A percentile compares a stretch with the other conserved stretches of the same genome.
Conservation (phyloP, 2,888 invertebrate species). For the Rutpela maculata region DNA sequence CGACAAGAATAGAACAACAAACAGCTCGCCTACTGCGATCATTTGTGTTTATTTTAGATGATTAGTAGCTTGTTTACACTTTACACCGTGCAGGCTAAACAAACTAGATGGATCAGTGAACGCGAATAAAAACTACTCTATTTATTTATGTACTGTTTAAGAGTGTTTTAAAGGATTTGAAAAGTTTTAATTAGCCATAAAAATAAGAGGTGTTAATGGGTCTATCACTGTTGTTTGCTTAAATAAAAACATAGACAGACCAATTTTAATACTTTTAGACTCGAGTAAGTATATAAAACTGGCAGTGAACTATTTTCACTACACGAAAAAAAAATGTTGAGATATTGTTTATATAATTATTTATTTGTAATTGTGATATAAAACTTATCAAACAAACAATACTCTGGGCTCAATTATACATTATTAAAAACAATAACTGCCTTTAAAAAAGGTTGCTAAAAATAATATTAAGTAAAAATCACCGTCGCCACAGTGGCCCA, state of each 20-base stretch:
- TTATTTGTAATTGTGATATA: no score
- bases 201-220: neutral
- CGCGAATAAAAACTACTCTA: neutral
- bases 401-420: no score
- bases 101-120: neutral
- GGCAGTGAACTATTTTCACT: no score
- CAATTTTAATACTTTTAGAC: neutral
- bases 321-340: no score
- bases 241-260: neutral
- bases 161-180: neutral
- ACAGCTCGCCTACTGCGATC: neutral
- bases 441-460: no score
- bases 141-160: slow-evolving; percentile 1
- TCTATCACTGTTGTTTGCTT: neutral
- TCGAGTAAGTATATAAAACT: neutral
- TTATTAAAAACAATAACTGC: no score
- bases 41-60: slow-evolving; percentile 5
- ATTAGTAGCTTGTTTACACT: neutral
- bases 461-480: no score
- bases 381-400: no score
- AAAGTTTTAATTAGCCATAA: neutral
- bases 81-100: neutral
- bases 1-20: neutral
- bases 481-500: no score
- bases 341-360: no score